phyloP scores from a whole-genome alignment of 2,797 vertebrate species.

The Oceanodroma leucorhoa region DNA sequence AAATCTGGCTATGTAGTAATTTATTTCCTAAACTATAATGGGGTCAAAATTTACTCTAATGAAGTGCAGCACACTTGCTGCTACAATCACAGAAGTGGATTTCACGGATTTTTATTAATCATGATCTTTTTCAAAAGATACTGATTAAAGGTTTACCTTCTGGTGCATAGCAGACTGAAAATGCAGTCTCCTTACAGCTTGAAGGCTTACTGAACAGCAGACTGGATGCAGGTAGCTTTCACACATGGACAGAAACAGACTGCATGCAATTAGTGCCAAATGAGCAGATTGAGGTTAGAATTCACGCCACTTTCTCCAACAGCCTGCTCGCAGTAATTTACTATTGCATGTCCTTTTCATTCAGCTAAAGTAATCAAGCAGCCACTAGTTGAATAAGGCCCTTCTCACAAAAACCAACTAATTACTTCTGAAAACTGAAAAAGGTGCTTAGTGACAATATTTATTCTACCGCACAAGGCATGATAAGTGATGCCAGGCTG shows the following conservation, averaged over 20 bases:
- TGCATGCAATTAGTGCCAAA: conserved; percentile 46
- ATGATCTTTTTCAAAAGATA: conserved; percentile 45
- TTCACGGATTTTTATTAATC: conserved; percentile 54
- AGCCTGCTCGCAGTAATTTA: conserved; percentile 8
- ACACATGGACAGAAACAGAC: conserved; percentile 14
- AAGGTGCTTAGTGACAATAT: not conserved
- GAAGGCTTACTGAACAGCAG: not conserved
- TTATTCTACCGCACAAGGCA: not conserved
- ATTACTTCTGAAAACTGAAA: conserved; percentile 57
- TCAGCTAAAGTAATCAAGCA: conserved; percentile 39
- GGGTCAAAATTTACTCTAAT: conserved; percentile 38
- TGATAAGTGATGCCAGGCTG: not conserved
- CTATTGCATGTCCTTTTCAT: not conserved
- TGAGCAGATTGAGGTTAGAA: conserved; percentile 9
- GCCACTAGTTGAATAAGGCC: not conserved
- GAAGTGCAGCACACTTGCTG: conserved; percentile 36
- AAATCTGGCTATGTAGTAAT: conserved; percentile 41
- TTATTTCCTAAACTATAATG: conserved; percentile 60
- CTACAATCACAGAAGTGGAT: conserved; percentile 47
- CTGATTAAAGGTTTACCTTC: conserved; percentile 56
- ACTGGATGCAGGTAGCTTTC: conserved; percentile 46
- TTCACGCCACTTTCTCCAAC: not conserved
- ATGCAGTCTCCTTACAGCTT: not conserved
- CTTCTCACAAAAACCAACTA: not conserved
- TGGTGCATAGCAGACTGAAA: conserved; percentile 40